Evolutionary conservation across 2,113 vertebrate species (phyloP).

Genomic region (Pleuronectes platessa): DNA sequence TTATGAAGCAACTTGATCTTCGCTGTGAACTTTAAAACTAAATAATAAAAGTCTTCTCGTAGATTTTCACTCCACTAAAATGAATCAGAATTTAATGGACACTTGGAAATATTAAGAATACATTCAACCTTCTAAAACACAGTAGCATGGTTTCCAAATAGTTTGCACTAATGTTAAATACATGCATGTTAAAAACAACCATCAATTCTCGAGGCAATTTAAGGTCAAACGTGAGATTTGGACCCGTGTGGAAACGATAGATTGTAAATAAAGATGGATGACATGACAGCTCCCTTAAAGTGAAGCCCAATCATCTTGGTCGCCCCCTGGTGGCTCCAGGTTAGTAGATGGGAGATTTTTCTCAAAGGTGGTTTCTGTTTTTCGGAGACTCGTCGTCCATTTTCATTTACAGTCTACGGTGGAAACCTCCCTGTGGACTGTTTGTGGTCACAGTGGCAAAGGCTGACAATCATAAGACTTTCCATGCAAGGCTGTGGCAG

Average conservation of each 20-base stretch:
- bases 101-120: slow-evolving; percentile 2
- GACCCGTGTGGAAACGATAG: slow-evolving; percentile 22
- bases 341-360: too few species aligned
- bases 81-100: neutral
- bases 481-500: slow-evolving; percentile 52
- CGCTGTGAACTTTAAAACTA: neutral
- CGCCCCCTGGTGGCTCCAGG: too few species aligned
- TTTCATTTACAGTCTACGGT: neutral
- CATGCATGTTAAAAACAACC: neutral
- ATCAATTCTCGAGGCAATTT: neutral
- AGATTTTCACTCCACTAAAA: slow-evolving; percentile 4
- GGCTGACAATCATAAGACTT: slow-evolving; percentile 51
- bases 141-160: neutral
- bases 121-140: slow-evolving; percentile 37
- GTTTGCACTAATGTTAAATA: neutral
- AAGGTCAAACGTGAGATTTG: neutral
- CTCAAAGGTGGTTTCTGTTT: too few species aligned
- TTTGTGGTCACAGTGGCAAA: slow-evolving; percentile 46
- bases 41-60: neutral
- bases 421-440: slow-evolving; percentile 1
- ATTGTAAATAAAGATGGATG: too few species aligned
- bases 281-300: too few species aligned
- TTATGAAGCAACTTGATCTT: neutral
- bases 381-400: neutral
- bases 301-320: too few species aligned